Evolutionary conservation across 2,113 vertebrate species (phyloP), one percentile per base, ranked within the genome.

Genomic region (Engystomops pustulosus): DNA sequence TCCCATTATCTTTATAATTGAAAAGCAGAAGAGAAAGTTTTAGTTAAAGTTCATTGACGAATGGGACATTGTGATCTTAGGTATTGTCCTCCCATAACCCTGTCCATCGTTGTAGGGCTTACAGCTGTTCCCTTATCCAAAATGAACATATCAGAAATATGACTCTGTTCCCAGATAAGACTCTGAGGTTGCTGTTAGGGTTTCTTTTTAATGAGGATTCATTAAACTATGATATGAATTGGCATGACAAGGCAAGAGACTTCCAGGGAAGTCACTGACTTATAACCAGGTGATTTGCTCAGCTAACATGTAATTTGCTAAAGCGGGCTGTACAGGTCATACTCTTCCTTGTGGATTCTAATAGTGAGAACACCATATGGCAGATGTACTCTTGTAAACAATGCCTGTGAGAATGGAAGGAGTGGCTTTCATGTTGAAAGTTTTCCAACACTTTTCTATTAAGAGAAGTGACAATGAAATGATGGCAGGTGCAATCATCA

Each of bases 1-100:
- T 81, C n/a, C 65, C 15, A 55, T 80, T 80, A 55, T 71, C 65
- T 71, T 55, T 55, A 55, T 71, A 81, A 81, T 81, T 81, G 30
- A 70, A 81, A 70, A 55, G 67, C n/a, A 70, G 6, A 81, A 23
- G 49, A 53, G 45, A 30, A 81, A 51, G 36, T 45, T 38, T n/a
- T 30, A 79, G 25, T 23, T 51, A n/a, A 53, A 20, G 36, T 79
- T 79, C 58, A 45, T 0, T 65, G 77, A 12, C 23, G 23, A 30
- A 25, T 69, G 79, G 44, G 20, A 81, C 65, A 81, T 81, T 81
- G 65, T 81, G 45, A 51, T 81, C 65, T 25, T 38, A 1, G 14
- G 18, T 9, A 53, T 71, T 81, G 65, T 70, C 79, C 65, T 81
- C 79, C 36, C 65, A 38, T 23, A 81, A 53, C 79, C 45, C 45